Conservation (phyloP, 2,797 vertebrate species). For the Sphenodon punctatus region DNA sequence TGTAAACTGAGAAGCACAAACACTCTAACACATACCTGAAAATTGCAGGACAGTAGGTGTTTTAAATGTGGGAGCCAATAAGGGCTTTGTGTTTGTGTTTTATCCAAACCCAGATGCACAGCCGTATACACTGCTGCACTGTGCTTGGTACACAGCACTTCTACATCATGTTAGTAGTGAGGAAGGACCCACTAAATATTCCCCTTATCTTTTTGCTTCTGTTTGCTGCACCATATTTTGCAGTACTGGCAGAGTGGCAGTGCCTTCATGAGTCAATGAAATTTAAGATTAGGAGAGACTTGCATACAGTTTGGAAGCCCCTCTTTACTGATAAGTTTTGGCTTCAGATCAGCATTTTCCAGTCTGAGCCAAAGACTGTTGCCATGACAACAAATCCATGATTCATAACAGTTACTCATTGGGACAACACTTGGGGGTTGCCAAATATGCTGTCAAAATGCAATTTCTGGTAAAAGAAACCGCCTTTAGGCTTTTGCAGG, state of each 20-base stretch:
- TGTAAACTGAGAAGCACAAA: no score
- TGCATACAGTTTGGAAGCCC: no score
- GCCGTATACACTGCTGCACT: accelerated
- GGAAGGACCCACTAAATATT: neutral
- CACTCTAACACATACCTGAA: no score
- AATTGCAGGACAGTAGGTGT: no score
- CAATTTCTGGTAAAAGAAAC: neutral
- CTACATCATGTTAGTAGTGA: neutral
- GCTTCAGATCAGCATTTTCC: slow-evolving; percentile 12
- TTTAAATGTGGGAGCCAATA: no score
- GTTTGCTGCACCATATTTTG: no score
- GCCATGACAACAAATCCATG: slow-evolving; percentile 51
- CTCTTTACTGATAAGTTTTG: neutral
- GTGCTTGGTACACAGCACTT: neutral
- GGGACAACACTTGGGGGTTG: slow-evolving; percentile 27
- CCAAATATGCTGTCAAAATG: neutral
- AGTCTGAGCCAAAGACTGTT: slow-evolving; percentile 26
- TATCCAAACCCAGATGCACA: accelerated
- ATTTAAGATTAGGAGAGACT: neutral
- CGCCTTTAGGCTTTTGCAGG: neutral
- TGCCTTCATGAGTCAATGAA: neutral
- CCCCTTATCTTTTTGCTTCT: neutral
- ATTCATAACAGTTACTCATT: slow-evolving; percentile 42
- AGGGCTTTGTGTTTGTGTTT: no score
- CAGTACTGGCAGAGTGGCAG: no score